A percentile compares a stretch with the other conserved stretches of the same genome.
Conservation (phyloP, 2,888 invertebrate genomes). For the Acronicta psi region DNA sequence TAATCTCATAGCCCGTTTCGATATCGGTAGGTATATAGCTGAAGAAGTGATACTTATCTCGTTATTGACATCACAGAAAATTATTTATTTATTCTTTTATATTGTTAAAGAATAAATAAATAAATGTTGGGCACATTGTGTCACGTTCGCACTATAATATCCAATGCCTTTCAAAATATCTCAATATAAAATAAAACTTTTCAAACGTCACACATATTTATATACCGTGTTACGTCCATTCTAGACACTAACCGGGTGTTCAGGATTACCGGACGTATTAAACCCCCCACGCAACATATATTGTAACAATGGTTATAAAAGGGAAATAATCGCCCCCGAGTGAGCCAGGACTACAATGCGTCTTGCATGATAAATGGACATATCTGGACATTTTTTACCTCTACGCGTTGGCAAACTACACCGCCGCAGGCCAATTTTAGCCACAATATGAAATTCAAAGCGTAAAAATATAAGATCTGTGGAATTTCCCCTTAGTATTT, state of each 20-base stretch:
- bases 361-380: constrained; percentile 64
- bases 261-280: constrained; percentile 47
- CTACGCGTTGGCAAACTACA: constrained; percentile 37
- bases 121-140: too few relatives aligned
- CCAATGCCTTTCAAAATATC: too few relatives aligned
- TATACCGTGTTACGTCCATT: constrained; percentile 18
- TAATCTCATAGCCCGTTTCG: too few relatives aligned
- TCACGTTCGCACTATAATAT: too few relatives aligned
- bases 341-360: constrained; percentile 56
- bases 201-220: constrained; percentile 5
- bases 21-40: too few relatives aligned
- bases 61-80: too few relatives aligned
- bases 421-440: constrained; percentile 57
- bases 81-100: too few relatives aligned
- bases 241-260: constrained; percentile 33
- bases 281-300: constrained; percentile 43
- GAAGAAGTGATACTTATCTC: too few relatives aligned
- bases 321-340: constrained; percentile 60
- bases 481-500: constrained; percentile 52
- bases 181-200: constrained; percentile 7
- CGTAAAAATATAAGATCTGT: constrained; percentile 62
- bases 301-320: constrained; percentile 55
- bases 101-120: too few relatives aligned
- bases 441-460: constrained; percentile 68
- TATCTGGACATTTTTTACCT: constrained; percentile 55